Evolutionary conservation across 1,140 invertebrate genomes (phyloP), one percentile per base, ranked within the genome.

Genomic region (Pseudachorutes palmiensis): DNA sequence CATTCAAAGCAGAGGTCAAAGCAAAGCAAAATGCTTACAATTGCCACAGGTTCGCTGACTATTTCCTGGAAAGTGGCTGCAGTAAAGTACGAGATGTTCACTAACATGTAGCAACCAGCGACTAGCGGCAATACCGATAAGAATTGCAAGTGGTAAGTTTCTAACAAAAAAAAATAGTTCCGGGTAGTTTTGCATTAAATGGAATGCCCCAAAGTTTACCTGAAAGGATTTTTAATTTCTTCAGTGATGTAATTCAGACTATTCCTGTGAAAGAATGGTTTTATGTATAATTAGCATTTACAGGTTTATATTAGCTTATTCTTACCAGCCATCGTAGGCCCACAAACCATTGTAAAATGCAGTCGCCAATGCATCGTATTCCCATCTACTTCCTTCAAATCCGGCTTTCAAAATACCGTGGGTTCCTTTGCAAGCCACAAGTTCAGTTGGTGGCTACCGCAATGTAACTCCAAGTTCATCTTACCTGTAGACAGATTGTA

Each of bases 1-100:
- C 22, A 58, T 58, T 58, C 24, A 9, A 41, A 41, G 19, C 5
- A 9, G 36, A 41, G 19, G 36, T 9, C 5, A 19, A 41, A 2
- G 32, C 22, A 55, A 0, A 29, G 24, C 36, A 57, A 49, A 9
- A n/a, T 12, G 14, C 85, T 84, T 77, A 86, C 85, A 41, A 96
- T 89, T 26, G 93, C 94, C 0, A 97, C 93, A 0, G 93, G 93
- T 31, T 86, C 83, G 0, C 89, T 86, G 0, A 88, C 80, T 82
- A 97, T 90, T 77, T 97, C 92, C 0, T 83, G 79, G 1, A 86
- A 84, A 9, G 83, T 87, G 62, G 97, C 80, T 0, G 88, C 92
- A 0, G 93, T 87, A 83, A 97, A 90, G 77, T 97, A 96, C 28
- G 94, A 88, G 0, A 97, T 81, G 76, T 97, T 97, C 83, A 94